Conservation (phyloP, 1,140 invertebrate genomes). For the Melanaphis sacchari region DNA sequence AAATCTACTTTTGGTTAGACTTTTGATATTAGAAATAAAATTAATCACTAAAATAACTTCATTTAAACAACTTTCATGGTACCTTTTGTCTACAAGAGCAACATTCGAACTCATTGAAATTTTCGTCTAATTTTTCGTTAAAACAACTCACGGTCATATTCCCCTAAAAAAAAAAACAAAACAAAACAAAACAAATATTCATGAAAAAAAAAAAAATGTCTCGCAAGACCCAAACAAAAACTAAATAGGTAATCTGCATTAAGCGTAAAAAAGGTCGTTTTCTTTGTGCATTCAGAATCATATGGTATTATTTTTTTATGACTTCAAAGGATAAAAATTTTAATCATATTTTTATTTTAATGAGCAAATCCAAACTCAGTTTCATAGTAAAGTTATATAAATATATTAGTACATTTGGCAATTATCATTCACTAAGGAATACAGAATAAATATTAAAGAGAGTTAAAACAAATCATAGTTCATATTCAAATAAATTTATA, state of each 20-base stretch:
- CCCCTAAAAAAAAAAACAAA: conserved; percentile 66
- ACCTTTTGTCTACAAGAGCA: conserved; percentile 95
- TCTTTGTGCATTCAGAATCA: neutral
- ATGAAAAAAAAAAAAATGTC: conserved; percentile 35
- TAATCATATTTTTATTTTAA: neutral
- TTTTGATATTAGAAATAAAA: conserved; percentile 13
- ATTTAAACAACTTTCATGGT: conserved; percentile 64
- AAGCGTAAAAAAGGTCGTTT: conserved; percentile 22
- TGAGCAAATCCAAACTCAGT: neutral
- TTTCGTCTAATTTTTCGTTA: conserved; percentile 76
- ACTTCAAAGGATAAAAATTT: neutral
- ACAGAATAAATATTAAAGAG: neutral
- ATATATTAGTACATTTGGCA: neutral
- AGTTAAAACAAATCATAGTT: neutral
- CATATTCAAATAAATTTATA: neutral
- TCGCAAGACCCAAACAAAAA: conserved; percentile 44
- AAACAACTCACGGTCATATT: conserved; percentile 61
- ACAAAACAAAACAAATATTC: conserved; percentile 59
- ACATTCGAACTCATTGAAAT: conserved; percentile 93
- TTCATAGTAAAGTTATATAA: neutral
- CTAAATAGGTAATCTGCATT: conserved; percentile 25
- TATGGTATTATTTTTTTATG: neutral
- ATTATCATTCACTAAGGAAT: neutral
- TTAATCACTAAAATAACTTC: conserved; percentile 25
- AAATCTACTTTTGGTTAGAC: conserved; percentile 47